These are phyloP conservation scores for Pagrus major DNA, from an alignment of 2,113 vertebrate genomes.

Conservation along the genomic window DNA sequence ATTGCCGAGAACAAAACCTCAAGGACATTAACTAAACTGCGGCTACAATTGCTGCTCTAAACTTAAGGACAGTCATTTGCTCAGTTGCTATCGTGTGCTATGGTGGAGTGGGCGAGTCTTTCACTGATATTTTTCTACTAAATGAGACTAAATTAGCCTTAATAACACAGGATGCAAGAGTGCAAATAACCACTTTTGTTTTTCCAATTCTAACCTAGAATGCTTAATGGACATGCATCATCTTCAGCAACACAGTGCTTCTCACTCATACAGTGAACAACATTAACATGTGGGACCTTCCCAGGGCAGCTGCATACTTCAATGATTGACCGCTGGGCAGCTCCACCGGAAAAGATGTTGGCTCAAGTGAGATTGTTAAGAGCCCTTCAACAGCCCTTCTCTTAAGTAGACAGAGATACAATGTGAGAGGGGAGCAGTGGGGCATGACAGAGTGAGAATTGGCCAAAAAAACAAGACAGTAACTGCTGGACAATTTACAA, in stretches of 20 bases:
- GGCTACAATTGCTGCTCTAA: slow-evolving; percentile 43
- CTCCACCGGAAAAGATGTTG: background rate
- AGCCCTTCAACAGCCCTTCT: background rate
- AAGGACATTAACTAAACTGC: slow-evolving; percentile 37
- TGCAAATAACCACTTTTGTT: background rate
- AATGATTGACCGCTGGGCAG: slow-evolving; percentile 9
- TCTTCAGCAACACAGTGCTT: background rate
- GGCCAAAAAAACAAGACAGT: slow-evolving; percentile 1
- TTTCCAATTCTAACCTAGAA: background rate
- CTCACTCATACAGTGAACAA: background rate
- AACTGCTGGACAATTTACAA: slow-evolving; percentile 7
- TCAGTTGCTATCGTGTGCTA: background rate
- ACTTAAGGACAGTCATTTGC: slow-evolving; percentile 3
- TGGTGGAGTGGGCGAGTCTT: background rate
- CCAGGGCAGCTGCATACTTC: background rate
- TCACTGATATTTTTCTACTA: background rate
- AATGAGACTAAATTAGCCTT: background rate
- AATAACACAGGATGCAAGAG: background rate
- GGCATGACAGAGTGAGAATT: background rate
- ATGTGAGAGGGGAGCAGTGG: background rate
- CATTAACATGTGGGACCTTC: slow-evolving; percentile 5
- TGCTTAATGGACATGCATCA: background rate
- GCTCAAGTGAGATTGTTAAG: background rate
- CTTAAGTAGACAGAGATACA: background rate
- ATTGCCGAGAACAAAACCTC: slow-evolving; percentile 27